Conservation (phyloP, 1,140 invertebrate species). For the Lycorma delicatula region DNA sequence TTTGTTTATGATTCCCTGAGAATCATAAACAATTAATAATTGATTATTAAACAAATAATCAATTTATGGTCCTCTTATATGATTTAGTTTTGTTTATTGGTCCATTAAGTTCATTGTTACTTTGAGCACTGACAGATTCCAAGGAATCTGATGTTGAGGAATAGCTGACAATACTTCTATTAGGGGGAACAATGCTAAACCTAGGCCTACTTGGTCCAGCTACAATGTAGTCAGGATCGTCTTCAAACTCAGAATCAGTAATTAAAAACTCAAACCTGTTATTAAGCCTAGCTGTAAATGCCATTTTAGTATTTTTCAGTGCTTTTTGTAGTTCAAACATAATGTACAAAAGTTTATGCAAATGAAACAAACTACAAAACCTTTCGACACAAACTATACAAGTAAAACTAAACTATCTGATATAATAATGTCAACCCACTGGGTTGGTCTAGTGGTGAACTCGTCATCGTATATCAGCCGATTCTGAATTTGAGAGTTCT, state of each 20-base stretch:
- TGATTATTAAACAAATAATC: no score
- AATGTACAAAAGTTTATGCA: neutral
- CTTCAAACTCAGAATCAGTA: constrained; percentile 2
- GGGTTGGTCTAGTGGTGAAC: no score
- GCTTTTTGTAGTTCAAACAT: no score
- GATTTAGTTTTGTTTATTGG: neutral
- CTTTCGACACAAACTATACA: neutral
- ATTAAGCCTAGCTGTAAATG: neutral
- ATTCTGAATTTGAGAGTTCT: no score
- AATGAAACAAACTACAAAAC: neutral
- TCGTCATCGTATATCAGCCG: no score
- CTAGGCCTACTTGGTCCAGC: neutral
- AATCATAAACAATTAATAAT: no score
- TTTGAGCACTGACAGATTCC: neutral
- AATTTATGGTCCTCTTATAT: neutral
- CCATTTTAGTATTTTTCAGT: no score
- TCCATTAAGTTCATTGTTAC: neutral
- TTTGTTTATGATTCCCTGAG: neutral
- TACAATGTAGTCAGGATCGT: neutral
- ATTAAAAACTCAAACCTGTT: neutral
- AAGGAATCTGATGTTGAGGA: neutral
- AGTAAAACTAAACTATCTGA: neutral
- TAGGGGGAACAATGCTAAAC: constrained; percentile 1
- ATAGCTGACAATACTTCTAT: constrained; percentile 1
- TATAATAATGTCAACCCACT: no score